Evolutionary conservation across 2,113 vertebrate genomes (phyloP).

Genomic region (Ctenomys sociabilis): DNA sequence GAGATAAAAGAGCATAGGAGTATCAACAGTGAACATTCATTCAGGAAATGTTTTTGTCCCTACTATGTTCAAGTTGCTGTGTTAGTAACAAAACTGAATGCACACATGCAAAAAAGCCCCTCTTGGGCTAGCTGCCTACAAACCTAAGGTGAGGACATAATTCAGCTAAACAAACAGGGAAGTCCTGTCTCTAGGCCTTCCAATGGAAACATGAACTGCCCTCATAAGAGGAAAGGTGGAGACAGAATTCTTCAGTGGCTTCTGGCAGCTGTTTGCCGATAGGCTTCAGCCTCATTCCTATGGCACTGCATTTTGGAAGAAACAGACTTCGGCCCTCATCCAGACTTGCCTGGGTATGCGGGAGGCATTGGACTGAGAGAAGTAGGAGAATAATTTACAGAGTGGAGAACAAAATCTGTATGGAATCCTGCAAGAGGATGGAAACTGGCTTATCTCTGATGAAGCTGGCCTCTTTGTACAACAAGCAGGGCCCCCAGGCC

Average conservation of each 20-base stretch:
- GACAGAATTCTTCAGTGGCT: neutral
- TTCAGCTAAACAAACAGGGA: neutral
- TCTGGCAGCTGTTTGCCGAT: neutral
- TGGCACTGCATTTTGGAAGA: neutral
- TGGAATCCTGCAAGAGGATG: neutral
- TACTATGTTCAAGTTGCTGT: constrained; percentile 12
- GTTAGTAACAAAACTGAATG: neutral
- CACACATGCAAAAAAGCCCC: constrained; percentile 24
- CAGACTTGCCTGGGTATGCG: neutral
- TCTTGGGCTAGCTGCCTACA: neutral
- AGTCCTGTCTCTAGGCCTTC: neutral
- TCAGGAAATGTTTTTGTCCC: constrained; percentile 17
- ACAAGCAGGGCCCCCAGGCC: neutral
- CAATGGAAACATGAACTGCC: neutral
- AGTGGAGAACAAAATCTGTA: neutral
- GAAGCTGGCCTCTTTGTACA: neutral
- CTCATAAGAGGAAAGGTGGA: neutral
- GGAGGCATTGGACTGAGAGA: neutral
- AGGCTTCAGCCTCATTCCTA: neutral
- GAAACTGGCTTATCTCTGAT: neutral
- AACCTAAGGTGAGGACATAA: neutral
- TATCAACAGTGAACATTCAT: neutral
- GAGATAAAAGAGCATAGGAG: neutral
- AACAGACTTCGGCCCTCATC: neutral
- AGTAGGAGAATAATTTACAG: neutral